These are phyloP conservation scores for Gasterosteus nipponicus DNA, from an alignment of 2,113 vertebrate species.

Conservation along the genomic window DNA sequence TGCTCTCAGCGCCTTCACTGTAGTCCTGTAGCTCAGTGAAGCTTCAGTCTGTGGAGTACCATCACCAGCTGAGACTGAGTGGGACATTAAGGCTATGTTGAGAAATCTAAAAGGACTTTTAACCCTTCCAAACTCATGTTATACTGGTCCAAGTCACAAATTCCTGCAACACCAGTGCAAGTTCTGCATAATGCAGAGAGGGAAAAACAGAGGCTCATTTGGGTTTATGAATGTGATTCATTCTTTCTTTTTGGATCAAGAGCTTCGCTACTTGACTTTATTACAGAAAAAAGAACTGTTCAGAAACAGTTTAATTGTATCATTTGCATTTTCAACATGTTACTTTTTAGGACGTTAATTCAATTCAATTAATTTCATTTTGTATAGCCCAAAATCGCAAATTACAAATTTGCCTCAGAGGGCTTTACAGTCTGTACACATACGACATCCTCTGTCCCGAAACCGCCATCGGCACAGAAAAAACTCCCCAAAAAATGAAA, in stretches of 20 bases:
- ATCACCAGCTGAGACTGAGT: background rate
- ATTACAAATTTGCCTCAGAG: too few relatives aligned
- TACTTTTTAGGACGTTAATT: background rate
- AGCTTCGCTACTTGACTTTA: background rate
- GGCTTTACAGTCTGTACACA: too few relatives aligned
- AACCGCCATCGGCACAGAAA: too few relatives aligned
- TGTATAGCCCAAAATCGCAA: too few relatives aligned
- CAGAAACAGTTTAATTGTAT: background rate
- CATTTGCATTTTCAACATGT: background rate
- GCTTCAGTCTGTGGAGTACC: background rate
- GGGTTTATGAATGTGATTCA: background rate
- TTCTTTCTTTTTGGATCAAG: background rate
- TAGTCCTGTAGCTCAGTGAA: background rate
- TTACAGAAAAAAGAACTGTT: background rate
- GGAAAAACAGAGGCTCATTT: background rate
- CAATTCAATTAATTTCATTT: too few relatives aligned
- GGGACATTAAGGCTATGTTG: conserved; percentile 34
- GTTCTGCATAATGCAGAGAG: background rate
- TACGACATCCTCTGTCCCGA: too few relatives aligned
- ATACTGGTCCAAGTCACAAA: conserved; percentile 6
- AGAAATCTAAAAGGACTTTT: conserved; percentile 35
- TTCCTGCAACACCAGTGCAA: conserved; percentile 24
- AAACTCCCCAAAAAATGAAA: too few relatives aligned
- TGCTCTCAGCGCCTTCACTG: background rate
- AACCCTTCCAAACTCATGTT: conserved; percentile 40